A percentile compares a stretch with the other conserved stretches of the same genome.
phyloP scores from a whole-genome alignment of 2,797 vertebrate species.

The Geotrypetes seraphini region DNA sequence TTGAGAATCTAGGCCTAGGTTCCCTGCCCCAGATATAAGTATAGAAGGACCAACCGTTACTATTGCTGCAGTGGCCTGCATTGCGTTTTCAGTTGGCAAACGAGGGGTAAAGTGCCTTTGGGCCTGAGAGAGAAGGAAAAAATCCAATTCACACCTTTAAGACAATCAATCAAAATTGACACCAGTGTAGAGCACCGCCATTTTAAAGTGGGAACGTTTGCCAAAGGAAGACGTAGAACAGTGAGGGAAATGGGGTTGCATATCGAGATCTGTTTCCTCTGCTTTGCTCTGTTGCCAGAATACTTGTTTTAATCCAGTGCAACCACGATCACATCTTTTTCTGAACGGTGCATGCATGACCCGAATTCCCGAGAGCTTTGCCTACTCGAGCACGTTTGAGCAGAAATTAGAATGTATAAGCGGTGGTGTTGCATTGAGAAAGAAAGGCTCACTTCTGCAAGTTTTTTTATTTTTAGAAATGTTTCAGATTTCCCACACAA shows the following conservation, averaged over 20 bases:
- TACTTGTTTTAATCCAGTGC: no score
- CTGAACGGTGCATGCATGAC: no score
- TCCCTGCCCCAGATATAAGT: no score
- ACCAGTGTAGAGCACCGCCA: conserved; percentile 63
- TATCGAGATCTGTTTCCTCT: no score
- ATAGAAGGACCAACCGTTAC: no score
- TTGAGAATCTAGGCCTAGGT: no score
- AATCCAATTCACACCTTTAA: conserved; percentile 73
- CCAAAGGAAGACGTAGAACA: conserved; percentile 13
- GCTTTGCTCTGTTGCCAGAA: no score
- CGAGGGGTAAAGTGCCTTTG: conserved; percentile 51
- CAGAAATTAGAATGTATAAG: conserved; percentile 56
- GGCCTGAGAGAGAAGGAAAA: conserved; percentile 66
- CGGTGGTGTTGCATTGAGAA: conserved; percentile 45
- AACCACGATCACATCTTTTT: no score
- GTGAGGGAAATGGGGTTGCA: neutral
- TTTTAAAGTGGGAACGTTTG: conserved; percentile 61
- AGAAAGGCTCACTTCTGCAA: conserved; percentile 70
- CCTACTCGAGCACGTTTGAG: conserved; percentile 30
- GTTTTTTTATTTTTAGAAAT: no score
- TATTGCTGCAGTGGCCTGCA: no score
- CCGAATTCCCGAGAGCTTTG: conserved; percentile 12
- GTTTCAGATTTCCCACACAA: conserved; percentile 79
- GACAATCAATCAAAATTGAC: conserved; percentile 87
- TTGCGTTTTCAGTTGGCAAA: conserved; percentile 42